Percentiles rank a stretch among this genome's conserved stretches.
Evolutionary conservation across 2,888 invertebrate genomes (phyloP).

Genomic region (Tinea semifulvella): DNA sequence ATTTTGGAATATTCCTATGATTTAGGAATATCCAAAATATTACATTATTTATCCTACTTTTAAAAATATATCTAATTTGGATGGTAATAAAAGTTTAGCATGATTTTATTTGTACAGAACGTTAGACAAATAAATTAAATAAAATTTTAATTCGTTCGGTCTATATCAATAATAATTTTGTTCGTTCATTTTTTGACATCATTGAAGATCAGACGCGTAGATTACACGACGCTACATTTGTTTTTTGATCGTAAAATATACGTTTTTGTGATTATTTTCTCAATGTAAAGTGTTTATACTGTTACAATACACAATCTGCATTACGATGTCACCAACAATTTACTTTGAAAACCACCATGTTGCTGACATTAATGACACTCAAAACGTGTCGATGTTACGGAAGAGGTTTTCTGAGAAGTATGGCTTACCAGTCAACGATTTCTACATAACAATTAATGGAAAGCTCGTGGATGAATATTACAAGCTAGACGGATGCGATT

Average conservation of each 20-base stretch:
- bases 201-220: too few relatives aligned
- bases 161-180: too few relatives aligned
- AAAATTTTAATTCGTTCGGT: too few relatives aligned
- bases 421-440: slow-evolving; percentile 43
- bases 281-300: background rate
- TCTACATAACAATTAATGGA: slow-evolving; percentile 68
- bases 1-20: too few relatives aligned
- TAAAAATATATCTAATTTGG: too few relatives aligned
- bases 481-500: slow-evolving; percentile 34
- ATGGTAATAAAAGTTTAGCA: too few relatives aligned
- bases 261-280: background rate
- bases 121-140: too few relatives aligned
- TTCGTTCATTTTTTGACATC: slow-evolving; percentile 1
- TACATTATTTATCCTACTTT: too few relatives aligned
- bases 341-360: slow-evolving; percentile 40
- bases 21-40: too few relatives aligned
- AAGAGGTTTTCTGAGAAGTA: slow-evolving; percentile 38
- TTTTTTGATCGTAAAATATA: background rate
- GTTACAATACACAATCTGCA: background rate
- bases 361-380: slow-evolving; percentile 23
- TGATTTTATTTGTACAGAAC: too few relatives aligned
- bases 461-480: slow-evolving; percentile 31
- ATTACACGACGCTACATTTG: background rate
- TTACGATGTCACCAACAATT: slow-evolving; percentile 35
- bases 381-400: slow-evolving; percentile 35